These are phyloP conservation scores for Lacerta agilis DNA, from an alignment of 2,797 vertebrate genomes.

Conservation along the genomic window DNA sequence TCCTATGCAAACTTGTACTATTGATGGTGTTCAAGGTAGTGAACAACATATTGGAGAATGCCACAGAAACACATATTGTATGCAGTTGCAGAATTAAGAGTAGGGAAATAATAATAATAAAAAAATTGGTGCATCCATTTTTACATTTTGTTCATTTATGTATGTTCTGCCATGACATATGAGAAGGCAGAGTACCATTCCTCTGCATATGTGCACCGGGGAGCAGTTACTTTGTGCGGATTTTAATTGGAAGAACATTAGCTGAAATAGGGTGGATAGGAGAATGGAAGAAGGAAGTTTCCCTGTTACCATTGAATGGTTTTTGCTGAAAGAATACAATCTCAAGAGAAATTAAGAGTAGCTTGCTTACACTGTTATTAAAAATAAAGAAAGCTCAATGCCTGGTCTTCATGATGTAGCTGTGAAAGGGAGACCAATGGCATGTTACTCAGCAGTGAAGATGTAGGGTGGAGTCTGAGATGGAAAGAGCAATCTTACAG, in stretches of 20 bases:
- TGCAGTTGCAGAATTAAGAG: no score
- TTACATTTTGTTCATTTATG: conserved; percentile 34
- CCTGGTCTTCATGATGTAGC: conserved; percentile 10
- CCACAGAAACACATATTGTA: no score
- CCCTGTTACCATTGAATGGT: neutral
- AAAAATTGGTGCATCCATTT: neutral
- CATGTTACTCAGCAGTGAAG: conserved; percentile 32
- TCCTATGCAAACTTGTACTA: no score
- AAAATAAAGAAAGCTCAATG: neutral
- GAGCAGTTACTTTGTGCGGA: neutral
- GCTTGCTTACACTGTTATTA: conserved; percentile 2
- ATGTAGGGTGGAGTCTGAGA: conserved; percentile 35
- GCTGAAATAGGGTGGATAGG: neutral
- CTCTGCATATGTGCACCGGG: neutral
- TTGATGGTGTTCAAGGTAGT: no score
- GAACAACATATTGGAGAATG: no score
- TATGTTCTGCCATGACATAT: neutral
- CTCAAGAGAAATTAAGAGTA: neutral
- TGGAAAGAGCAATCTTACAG: conserved; percentile 13
- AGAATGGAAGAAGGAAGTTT: neutral
- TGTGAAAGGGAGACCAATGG: neutral
- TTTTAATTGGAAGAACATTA: neutral
- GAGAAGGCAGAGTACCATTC: conserved; percentile 3
- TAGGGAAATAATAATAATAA: no score
- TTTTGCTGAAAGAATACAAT: conserved; percentile 4